Evolutionary conservation across 2,113 vertebrate species (phyloP).

Genomic region (Empidonax alnorum): DNA sequence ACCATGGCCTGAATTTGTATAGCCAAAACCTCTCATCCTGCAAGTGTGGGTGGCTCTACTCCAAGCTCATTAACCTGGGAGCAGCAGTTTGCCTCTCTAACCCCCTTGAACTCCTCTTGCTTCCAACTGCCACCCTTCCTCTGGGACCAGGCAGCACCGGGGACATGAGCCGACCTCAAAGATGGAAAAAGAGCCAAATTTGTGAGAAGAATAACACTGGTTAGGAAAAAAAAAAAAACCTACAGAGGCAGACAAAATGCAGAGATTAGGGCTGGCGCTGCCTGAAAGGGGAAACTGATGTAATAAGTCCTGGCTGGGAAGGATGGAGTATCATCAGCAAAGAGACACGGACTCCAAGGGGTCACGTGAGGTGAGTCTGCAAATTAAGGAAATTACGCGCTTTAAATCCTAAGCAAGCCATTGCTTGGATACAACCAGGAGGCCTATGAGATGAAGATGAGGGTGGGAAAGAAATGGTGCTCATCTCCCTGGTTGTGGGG

Average conservation of each 20-base stretch:
- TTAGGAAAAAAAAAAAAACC: not conserved
- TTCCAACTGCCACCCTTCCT: not conserved
- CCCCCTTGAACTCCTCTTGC: not conserved
- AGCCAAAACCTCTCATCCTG: not conserved
- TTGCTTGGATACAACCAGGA: not conserved
- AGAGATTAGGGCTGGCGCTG: not conserved
- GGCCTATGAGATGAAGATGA: not conserved
- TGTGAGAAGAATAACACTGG: not conserved
- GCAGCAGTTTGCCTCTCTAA: not conserved
- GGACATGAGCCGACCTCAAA: not conserved
- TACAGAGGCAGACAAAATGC: not conserved
- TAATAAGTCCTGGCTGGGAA: not conserved
- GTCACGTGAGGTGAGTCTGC: accelerated
- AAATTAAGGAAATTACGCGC: not conserved
- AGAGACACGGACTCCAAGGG: not conserved
- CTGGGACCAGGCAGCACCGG: not conserved
- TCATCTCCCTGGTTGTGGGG: no score
- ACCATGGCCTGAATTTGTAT: not conserved
- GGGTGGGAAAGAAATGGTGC: not conserved
- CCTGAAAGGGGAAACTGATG: not conserved
- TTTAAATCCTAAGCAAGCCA: not conserved
- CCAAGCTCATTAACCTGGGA: not conserved
- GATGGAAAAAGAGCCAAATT: not conserved
- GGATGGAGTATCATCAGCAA: not conserved
- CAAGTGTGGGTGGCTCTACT: not conserved